Base-by-base conservation (phyloP, 1,140 invertebrate species). In the Drosophila tani region DNA sequence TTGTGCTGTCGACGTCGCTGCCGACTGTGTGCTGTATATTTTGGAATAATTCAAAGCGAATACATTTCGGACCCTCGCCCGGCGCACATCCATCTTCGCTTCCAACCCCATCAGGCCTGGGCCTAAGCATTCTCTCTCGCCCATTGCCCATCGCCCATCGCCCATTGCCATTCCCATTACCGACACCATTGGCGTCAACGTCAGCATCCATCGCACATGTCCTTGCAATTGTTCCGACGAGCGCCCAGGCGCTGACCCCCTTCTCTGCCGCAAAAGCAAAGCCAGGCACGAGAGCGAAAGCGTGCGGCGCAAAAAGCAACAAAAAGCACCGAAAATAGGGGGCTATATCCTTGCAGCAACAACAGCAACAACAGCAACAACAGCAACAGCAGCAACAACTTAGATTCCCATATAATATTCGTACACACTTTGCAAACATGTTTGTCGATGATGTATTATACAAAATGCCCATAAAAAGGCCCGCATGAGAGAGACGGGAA, bases 341-440 rank as follows among this genome's bases (percentile, higher is more conserved):
- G 41, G 21, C 32, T 35, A 56, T 32, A 59, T 55, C 15, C 35
- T 56, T 27, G 6, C 73, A 76, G 41, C 57, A 75, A 66, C 60
- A 71, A 24, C 73, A 76, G 41, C 57, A 75, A 62, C 60, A 71
- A 24, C 73, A 76, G 41, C 57, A 75, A 62, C 60, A 71, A 53
- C 27, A 73, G 19, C 46, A 78, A 35, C 71, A 83, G 68, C 69
- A 75, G 79, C 59, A 79, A 86, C 68, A 75, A 70, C 79, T 86
- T 91, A 88, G 91, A 91, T 91, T 91, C 88, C 87, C 83, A 91
- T 91, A 91, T 91, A 91, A 91, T 91, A 91, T 91, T 91, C 88
- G 88, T 91, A 91, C 80, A 87, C 80, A 91, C 87, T 91, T 91
- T 91, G 87, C 87, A 91, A 91, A 91, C 82, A 91, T 91, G 87